phyloP scores from a whole-genome alignment of 2,888 invertebrate genomes.

The Crematogaster levior region DNA sequence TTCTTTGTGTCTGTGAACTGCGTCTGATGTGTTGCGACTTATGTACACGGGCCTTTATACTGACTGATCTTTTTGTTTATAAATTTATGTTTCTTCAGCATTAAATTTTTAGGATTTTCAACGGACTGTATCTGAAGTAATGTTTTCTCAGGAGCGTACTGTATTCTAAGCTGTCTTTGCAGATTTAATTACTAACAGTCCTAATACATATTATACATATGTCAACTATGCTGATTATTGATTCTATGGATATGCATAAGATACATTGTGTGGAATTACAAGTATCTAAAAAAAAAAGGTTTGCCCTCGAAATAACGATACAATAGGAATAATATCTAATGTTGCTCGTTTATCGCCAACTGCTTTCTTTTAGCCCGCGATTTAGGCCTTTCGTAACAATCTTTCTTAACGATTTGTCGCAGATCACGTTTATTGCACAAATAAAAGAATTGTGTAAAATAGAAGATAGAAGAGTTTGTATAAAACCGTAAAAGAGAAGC shows the following conservation, averaged over 20 bases:
- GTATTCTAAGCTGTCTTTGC: conserved; percentile 61
- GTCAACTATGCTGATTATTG: conserved; percentile 71
- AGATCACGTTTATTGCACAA: conserved; percentile 38
- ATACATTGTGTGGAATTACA: conserved; percentile 71
- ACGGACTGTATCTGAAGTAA: conserved; percentile 16
- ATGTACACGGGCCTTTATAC: too few species aligned
- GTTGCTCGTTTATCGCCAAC: conserved; percentile 39
- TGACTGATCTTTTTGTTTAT: neutral
- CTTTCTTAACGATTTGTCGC: conserved; percentile 16
- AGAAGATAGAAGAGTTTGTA: conserved; percentile 62
- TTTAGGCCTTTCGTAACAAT: conserved; percentile 61
- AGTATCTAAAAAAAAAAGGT: conserved; percentile 53
- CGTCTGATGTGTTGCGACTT: too few species aligned
- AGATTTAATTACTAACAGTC: conserved; percentile 61
- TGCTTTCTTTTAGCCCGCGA: conserved; percentile 40
- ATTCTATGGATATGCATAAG: conserved; percentile 78
- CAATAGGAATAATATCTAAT: conserved; percentile 35
- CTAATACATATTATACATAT: conserved; percentile 75
- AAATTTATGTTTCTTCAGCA: neutral
- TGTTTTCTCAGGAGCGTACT: neutral
- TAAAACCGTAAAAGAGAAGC: conserved; percentile 78
- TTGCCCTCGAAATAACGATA: conserved; percentile 35
- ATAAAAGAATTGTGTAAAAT: conserved; percentile 44
- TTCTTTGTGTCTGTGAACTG: too few species aligned
- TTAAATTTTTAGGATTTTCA: neutral